These are phyloP conservation scores for Brassicogethes aeneus DNA, from an alignment of 2,888 invertebrate species.

Conservation along the genomic window DNA sequence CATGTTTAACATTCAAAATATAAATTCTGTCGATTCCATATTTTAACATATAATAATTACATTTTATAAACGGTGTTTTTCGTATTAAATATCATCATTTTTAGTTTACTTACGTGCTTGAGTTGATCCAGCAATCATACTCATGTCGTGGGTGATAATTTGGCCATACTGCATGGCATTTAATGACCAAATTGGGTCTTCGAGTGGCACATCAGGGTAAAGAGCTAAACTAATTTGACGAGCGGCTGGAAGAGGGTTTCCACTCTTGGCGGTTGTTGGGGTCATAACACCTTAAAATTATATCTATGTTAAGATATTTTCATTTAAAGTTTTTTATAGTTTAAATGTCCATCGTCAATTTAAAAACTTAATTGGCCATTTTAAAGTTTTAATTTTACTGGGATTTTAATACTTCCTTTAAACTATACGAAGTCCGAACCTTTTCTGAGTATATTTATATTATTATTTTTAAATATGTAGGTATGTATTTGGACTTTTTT, in stretches of 20 bases:
- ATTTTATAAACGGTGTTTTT: too few species aligned
- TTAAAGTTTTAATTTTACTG: too few species aligned
- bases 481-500: too few species aligned
- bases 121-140: constrained; percentile 59
- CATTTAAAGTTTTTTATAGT: neutral
- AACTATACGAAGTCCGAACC: too few species aligned
- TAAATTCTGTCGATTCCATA: too few species aligned
- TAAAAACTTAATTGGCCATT: neutral
- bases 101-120: constrained; percentile 72
- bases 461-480: too few species aligned
- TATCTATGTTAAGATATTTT: too few species aligned
- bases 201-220: constrained; percentile 60
- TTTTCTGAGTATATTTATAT: too few species aligned
- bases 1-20: too few species aligned
- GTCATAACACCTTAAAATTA: constrained; percentile 53
- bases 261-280: constrained; percentile 51
- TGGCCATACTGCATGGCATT: constrained; percentile 75
- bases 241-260: constrained; percentile 58
- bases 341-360: neutral
- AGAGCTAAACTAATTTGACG: constrained; percentile 60
- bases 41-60: too few species aligned
- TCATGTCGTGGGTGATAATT: constrained; percentile 73
- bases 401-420: too few species aligned
- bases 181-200: constrained; percentile 66
- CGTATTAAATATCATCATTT: too few species aligned